Evolutionary conservation across 1,140 invertebrate species (phyloP), one percentile per base, ranked within the genome.

Genomic region (Vanessa atalanta): DNA sequence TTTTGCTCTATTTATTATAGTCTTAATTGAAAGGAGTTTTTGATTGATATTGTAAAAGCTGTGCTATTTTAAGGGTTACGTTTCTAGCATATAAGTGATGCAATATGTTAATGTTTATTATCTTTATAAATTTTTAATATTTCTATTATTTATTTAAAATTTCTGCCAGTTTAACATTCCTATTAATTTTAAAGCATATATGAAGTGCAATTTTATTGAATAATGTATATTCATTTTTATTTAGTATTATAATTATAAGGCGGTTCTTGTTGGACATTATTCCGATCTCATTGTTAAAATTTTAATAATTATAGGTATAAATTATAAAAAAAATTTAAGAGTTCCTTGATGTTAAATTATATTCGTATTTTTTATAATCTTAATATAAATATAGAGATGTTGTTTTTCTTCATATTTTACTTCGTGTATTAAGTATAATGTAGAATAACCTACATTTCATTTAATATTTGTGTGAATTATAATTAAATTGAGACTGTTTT

Each of bases 401-500:
- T 75, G 6, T 70, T 67, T 67, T 73, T 66, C 9, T 53, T 67
- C n/a, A 63, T 69, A 73, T 68, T 69, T 64, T 68, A 69, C 47
- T 67, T 48, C 13, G 53, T 57, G 37, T 66, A n/a, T 37, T 50
- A 60, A 57, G 63, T n/a, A 13, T 72, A 20, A 48, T 47, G 50
- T 69, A 57, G 55, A 66, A 15, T 57, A 55, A 43, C 11, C 55
- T 72, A 66, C 51, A 66, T 66, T 57, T 55, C 14, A 37, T 65
- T 64, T 76, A n/a, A 23, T 57, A 66, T 80, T 77, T 83, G 82
- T 88, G 88, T 90, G 86, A 83, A 84, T 77, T 81, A 81, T 82
- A 86, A 89, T 87, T 84, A 89, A 90, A 87, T 84, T 80, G 81
- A 79, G 66, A 85, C 83, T 90, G 78, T 92, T 91, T 92, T 92